Evolutionary conservation across 2,113 vertebrate genomes (phyloP), one percentile per base, ranked within the genome.

Genomic region (Junco hyemalis): DNA sequence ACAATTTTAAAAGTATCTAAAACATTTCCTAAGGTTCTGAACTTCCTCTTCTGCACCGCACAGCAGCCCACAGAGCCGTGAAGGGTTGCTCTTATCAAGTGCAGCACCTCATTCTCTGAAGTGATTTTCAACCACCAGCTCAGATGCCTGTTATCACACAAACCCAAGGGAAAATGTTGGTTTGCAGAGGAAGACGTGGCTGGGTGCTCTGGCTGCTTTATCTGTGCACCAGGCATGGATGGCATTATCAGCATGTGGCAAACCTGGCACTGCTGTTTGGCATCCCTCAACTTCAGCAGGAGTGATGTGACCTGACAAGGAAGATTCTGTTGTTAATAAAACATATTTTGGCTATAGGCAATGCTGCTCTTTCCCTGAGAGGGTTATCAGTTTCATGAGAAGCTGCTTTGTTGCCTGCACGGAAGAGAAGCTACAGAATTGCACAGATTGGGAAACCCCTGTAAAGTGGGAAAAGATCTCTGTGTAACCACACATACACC

Each of bases 321-420:
- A 86, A 88, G 63, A 83, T 51, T 78, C 85, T 94, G 85, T 1
- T 93, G 86, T 90, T 78, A 94, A 95, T 90, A 92, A 91, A 95
- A 74, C 64, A 35, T 73, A 56, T 81, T 96, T 90, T 96, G 85
- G 79, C 56, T 73, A 54, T 29, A 70, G 74, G 74, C 70, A 66
- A 35, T 13, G 71, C 66, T 73, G 51, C n/a, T 63, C 90, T 22
- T 77, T 78, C 76, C 64, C 88, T 35, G 40, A 88, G 86, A 88
- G 85, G 47, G 70, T 85, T 63, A 96, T 35, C 90, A 63, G 66
- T 80, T 93, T 82, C 31, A 42, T 5, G 44, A 63, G 90, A 83
- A 92, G 69, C 50, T 92, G 90, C 13, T 92, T 72, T 72, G 79
- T 72, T 51, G 33, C 42, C 45, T 47, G 45, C 35, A 61, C 0